These are phyloP conservation scores for Dicycla oo DNA, from an alignment of 2,888 invertebrate species.

Conservation along the genomic window DNA sequence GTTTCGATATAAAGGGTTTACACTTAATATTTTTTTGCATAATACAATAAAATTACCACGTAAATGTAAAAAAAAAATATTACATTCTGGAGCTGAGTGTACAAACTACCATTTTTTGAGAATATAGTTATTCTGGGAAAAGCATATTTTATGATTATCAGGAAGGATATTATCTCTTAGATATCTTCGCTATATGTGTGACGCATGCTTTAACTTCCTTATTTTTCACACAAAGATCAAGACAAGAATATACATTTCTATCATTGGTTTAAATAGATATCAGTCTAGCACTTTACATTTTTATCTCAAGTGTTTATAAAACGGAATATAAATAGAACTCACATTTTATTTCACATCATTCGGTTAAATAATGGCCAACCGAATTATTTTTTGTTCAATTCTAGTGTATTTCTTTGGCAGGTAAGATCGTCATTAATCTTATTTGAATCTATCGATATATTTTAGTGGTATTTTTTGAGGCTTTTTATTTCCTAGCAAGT, in stretches of 20 bases:
- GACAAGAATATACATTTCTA: background rate
- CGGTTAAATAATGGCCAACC: constrained; percentile 1
- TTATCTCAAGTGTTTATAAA: constrained; percentile 14
- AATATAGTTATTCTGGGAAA: too few relatives aligned
- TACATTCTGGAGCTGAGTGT: too few relatives aligned
- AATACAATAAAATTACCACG: too few relatives aligned
- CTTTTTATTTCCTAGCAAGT: background rate
- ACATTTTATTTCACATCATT: background rate
- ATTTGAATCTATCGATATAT: too few relatives aligned
- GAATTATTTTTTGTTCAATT: background rate
- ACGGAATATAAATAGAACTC: too few relatives aligned
- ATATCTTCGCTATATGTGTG: background rate
- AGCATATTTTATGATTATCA: too few relatives aligned
- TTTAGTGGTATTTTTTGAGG: background rate
- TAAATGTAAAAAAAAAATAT: too few relatives aligned
- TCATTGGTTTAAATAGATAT: background rate
- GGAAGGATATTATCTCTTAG: background rate
- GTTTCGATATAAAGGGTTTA: too few relatives aligned
- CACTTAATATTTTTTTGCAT: too few relatives aligned
- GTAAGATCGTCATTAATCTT: background rate
- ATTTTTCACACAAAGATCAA: background rate
- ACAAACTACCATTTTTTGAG: too few relatives aligned
- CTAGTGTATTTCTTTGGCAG: constrained; percentile 29
- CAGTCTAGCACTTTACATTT: background rate
- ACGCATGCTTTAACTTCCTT: background rate